These are phyloP conservation scores for Chrysogorgia sp. DNA, from an alignment of 92 coral and sea anemone species.

Conservation along the genomic window DNA sequence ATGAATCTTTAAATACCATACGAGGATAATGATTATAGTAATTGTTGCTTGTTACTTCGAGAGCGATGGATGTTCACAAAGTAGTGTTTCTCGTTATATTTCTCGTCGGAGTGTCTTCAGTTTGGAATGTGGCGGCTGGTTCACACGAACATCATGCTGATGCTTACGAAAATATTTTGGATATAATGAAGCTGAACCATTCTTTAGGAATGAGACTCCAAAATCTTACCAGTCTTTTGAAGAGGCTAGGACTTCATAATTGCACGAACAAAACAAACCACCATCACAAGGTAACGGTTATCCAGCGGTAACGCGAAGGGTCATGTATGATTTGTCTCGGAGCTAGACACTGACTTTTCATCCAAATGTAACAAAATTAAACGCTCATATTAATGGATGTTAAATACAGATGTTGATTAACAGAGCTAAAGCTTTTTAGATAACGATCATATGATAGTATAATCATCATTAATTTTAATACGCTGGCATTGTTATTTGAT, in stretches of 20 bases:
- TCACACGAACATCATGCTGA: constrained; percentile 6
- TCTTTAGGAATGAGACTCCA: not conserved
- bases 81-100: not conserved
- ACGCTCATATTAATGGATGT: no score
- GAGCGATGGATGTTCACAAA: not conserved
- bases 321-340: not conserved
- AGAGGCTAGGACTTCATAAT: not conserved
- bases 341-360: not conserved
- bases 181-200: not conserved
- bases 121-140: not conserved
- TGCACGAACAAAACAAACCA: constrained; percentile 7
- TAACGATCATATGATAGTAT: no score
- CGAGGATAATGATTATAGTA: no score
- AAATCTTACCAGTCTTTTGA: not conserved
- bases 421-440: no score
- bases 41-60: not conserved
- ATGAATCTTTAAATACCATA: no score
- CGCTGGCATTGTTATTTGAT: no score
- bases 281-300: constrained; percentile 13
- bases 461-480: no score
- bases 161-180: constrained; percentile 14
- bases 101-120: not conserved
- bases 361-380: no score
- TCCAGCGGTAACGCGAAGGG: no score
- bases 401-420: no score